Evolutionary conservation across 2,888 invertebrate genomes (phyloP).

Genomic region (Megaustenia siamemsis): DNA sequence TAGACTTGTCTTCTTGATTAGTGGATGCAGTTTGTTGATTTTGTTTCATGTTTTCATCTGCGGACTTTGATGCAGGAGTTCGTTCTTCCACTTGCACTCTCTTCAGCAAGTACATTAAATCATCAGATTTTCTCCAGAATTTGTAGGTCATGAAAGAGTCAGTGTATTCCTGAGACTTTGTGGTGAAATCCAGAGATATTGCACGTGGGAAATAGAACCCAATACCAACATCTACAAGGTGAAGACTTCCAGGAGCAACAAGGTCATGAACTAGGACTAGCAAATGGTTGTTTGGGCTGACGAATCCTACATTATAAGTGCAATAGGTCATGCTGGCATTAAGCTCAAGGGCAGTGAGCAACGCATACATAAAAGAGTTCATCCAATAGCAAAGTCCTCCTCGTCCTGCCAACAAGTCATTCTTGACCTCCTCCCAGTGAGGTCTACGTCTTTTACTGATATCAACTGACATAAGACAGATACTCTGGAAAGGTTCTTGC

Average conservation of each 20-base stretch:
- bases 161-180: conserved; percentile 53
- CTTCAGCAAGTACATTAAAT: neutral
- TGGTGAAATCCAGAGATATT: conserved; percentile 54
- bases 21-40: no score
- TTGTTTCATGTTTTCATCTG: neutral
- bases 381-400: conserved; percentile 60
- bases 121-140: conserved; percentile 30
- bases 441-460: conserved; percentile 49
- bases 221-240: conserved; percentile 55
- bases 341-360: conserved; percentile 53
- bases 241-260: conserved; percentile 48
- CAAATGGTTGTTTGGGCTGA: conserved; percentile 54
- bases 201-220: conserved; percentile 58
- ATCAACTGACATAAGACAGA: conserved; percentile 52
- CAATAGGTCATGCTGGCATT: conserved; percentile 45
- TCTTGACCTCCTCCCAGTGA: conserved; percentile 48
- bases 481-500: conserved; percentile 56
- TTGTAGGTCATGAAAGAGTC: conserved; percentile 61
- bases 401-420: conserved; percentile 40
- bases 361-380: conserved; percentile 55
- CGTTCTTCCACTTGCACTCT: neutral
- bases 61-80: neutral
- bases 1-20: neutral
- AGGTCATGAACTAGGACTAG: conserved; percentile 53
- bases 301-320: conserved; percentile 34